phyloP scores from a whole-genome alignment of 1,140 invertebrate species.

The Heliothis virescens region DNA sequence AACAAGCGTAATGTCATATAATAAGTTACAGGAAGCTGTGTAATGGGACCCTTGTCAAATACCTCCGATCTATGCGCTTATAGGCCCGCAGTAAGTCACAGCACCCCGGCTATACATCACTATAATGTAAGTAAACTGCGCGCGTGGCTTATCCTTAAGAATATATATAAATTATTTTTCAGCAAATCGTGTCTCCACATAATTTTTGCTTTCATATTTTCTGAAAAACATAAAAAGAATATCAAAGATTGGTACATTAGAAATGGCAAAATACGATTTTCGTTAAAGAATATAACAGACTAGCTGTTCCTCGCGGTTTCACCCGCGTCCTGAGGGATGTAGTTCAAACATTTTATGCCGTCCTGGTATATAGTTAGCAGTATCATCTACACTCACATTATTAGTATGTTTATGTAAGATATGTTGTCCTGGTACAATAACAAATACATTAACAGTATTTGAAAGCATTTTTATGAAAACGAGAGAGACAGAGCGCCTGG shows the following conservation, averaged over 20 bases:
- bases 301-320: too few species aligned
- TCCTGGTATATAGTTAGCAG: too few species aligned
- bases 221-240: not conserved
- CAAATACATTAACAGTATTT: too few species aligned
- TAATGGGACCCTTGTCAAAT: conserved; percentile 47
- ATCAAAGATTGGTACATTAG: conserved; percentile 1
- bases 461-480: too few species aligned
- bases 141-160: conserved; percentile 35
- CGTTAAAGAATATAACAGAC: not conserved
- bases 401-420: too few species aligned
- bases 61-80: conserved; percentile 44
- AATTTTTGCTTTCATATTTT: conserved; percentile 32
- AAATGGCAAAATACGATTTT: not conserved
- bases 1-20: too few species aligned
- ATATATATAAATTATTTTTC: conserved; percentile 45
- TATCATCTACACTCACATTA: too few species aligned
- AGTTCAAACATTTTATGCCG: too few species aligned
- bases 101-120: conserved; percentile 17
- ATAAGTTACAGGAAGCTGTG: conserved; percentile 7
- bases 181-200: conserved; percentile 39
- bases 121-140: conserved; percentile 39
- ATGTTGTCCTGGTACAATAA: too few species aligned
- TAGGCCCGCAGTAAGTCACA: conserved; percentile 22
- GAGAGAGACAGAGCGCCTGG: too few species aligned
- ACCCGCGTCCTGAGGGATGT: too few species aligned